Evolutionary conservation across 2,888 invertebrate genomes (phyloP).

Genomic region (Conomelus anceps): DNA sequence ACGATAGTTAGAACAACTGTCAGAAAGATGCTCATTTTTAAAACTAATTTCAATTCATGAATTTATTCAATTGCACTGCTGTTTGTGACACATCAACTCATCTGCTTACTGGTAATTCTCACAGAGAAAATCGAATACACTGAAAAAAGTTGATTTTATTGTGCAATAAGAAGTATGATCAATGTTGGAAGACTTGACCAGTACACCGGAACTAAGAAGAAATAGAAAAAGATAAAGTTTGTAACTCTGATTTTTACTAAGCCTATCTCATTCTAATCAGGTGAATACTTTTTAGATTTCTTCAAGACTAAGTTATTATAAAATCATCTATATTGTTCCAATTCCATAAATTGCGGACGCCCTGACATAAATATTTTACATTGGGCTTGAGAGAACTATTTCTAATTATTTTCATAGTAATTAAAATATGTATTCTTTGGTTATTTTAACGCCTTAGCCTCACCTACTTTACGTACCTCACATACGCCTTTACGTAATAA

Average conservation of each 20-base stretch:
- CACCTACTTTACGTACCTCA: too few species aligned
- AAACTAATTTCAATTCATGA: background rate
- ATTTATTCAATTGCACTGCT: background rate
- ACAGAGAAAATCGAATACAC: background rate
- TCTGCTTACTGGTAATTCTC: background rate
- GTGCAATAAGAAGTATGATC: background rate
- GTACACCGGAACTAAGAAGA: background rate
- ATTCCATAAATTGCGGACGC: background rate
- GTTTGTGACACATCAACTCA: background rate
- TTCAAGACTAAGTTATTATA: too few species aligned
- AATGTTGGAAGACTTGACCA: background rate
- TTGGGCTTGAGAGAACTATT: background rate
- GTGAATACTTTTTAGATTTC: too few species aligned
- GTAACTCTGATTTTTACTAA: too few species aligned
- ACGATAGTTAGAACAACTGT: background rate
- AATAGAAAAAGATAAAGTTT: too few species aligned
- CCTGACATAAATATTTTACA: background rate
- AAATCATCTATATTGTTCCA: too few species aligned
- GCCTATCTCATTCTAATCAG: too few species aligned
- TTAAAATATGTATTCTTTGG: background rate
- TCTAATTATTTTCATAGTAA: background rate
- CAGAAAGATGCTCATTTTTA: background rate
- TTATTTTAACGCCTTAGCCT: background rate
- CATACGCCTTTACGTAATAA: background rate
- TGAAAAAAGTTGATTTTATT: background rate